Evolutionary conservation across 2,113 vertebrate genomes (phyloP).

Genomic region (Tylochromis polylepis): DNA sequence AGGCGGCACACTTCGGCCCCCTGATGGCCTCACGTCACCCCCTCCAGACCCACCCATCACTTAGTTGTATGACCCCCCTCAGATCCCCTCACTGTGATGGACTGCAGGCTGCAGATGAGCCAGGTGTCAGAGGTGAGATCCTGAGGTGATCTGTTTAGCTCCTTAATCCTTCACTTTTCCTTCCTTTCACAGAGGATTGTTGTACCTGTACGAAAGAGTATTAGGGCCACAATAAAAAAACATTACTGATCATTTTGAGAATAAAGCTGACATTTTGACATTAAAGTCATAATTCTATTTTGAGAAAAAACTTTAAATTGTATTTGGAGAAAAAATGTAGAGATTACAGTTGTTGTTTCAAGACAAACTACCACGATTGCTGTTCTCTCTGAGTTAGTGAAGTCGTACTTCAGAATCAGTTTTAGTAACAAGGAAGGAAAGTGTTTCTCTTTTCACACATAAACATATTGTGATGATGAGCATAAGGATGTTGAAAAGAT

Average conservation of each 20-base stretch:
- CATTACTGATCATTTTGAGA: neutral
- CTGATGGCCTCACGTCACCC: conserved; percentile 1
- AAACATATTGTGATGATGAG: neutral
- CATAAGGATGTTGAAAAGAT: neutral
- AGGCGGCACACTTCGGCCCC: conserved; percentile 70
- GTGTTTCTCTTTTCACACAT: neutral
- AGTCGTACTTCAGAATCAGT: neutral
- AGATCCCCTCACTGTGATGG: neutral
- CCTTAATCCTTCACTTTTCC: neutral
- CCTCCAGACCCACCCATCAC: neutral
- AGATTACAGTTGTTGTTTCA: neutral
- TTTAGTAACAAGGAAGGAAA: neutral
- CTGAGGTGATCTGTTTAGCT: neutral
- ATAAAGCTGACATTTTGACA: neutral
- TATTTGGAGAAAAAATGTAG: neutral
- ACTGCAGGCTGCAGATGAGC: neutral
- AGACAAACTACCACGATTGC: neutral
- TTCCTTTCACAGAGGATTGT: neutral
- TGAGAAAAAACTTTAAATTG: neutral
- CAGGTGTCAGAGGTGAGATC: conserved; percentile 3
- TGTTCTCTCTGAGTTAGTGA: neutral
- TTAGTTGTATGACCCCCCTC: neutral
- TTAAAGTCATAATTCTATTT: neutral
- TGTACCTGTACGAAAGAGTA: neutral
- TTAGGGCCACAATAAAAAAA: neutral